A percentile compares a stretch with the other conserved stretches of the same genome.
These are phyloP conservation scores for Sialia sialis DNA, from an alignment of 2,113 vertebrate genomes.

Conservation along the genomic window DNA sequence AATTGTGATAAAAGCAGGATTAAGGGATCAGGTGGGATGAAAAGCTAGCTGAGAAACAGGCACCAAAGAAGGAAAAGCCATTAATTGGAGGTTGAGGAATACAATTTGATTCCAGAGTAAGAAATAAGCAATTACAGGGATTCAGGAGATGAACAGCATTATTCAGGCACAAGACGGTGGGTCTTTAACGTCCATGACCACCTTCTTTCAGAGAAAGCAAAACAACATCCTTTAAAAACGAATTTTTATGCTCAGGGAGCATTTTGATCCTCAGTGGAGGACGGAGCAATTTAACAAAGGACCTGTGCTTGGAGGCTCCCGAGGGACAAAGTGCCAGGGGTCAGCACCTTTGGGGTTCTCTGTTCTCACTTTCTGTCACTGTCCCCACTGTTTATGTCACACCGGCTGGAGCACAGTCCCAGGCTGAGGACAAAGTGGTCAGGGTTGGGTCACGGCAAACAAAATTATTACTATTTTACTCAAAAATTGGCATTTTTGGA, in stretches of 20 bases:
- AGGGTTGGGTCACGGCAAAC: fast-evolving
- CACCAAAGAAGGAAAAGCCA: not conserved
- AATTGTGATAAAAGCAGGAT: not conserved
- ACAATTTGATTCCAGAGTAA: not conserved
- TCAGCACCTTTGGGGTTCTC: not conserved
- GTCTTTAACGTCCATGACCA: not conserved
- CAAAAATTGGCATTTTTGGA: not conserved
- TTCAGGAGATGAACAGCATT: not conserved
- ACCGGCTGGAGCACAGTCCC: fast-evolving
- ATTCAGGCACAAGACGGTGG: not conserved
- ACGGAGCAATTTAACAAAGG: not conserved
- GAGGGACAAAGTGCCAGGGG: not conserved
- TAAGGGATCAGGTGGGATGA: not conserved
- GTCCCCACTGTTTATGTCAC: too few species aligned
- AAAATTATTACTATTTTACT: not conserved
- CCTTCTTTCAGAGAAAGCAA: not conserved
- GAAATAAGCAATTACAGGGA: not conserved
- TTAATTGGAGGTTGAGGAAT: not conserved
- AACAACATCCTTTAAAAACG: not conserved
- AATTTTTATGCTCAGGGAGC: not conserved
- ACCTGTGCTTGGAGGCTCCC: not conserved
- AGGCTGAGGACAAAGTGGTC: fast-evolving
- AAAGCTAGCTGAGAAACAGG: not conserved
- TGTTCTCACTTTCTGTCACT: fast-evolving
- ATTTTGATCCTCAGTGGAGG: not conserved